Evolutionary conservation across 30 jellyfish, hydroid and myxozoan genomes (phyloP).

Genomic region (Hydra vulgaris): DNA sequence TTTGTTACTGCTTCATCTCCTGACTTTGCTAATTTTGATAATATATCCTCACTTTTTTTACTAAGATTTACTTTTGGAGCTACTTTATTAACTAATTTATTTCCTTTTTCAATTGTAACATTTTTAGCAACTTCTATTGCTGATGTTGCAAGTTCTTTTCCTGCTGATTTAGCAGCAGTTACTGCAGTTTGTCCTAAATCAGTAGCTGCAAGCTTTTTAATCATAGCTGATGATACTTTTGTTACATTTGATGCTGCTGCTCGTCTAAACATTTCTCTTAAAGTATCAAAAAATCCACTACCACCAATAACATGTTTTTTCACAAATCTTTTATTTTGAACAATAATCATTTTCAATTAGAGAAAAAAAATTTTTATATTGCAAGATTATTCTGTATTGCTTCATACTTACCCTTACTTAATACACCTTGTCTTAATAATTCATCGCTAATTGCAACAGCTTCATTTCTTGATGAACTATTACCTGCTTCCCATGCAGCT

Average conservation of each 20-base stretch:
- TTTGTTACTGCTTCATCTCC: too few species aligned
- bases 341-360: not conserved
- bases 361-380: too few species aligned
- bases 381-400: too few species aligned
- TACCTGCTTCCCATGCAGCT: too few species aligned
- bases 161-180: not conserved
- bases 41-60: too few species aligned
- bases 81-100: not conserved
- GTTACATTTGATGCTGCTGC: not conserved
- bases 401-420: too few species aligned
- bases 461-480: too few species aligned
- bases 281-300: not conserved
- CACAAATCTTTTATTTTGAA: not conserved
- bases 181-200: not conserved
- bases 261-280: not conserved
- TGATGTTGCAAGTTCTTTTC: not conserved
- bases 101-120: not conserved
- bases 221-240: not conserved
- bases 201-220: not conserved
- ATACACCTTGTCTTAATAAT: too few species aligned
- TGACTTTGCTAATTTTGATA: too few species aligned
- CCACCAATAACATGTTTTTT: not conserved
- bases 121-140: not conserved
- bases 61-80: too few species aligned
- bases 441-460: too few species aligned